phyloP scores from a whole-genome alignment of 2,888 invertebrate species.

The Phyllotreta striolata region DNA sequence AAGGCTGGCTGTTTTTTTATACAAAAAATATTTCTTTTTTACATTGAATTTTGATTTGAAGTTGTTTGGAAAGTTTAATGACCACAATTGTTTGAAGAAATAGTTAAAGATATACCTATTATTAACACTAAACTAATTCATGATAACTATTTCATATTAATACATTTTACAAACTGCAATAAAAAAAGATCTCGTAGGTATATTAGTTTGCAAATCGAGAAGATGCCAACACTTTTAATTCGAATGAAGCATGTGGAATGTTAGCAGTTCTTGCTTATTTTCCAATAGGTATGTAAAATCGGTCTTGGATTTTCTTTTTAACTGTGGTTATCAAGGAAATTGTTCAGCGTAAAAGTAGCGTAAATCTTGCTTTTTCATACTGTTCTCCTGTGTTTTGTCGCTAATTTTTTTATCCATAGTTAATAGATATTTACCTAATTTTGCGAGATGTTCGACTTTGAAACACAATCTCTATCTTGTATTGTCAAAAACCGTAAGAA shows the following conservation, averaged over 20 bases:
- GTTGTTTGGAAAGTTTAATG: too few relatives aligned
- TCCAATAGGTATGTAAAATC: slow-evolving; percentile 29
- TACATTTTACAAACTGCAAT: slow-evolving; percentile 3
- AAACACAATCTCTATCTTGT: slow-evolving; percentile 6
- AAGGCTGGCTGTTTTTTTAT: too few relatives aligned
- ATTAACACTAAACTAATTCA: too few relatives aligned
- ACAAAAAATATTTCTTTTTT: too few relatives aligned
- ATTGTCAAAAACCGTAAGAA: too few relatives aligned
- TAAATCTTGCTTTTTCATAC: slow-evolving; percentile 31
- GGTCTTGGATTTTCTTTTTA: slow-evolving; percentile 11
- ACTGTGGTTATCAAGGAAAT: background rate
- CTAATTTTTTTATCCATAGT: slow-evolving; percentile 27
- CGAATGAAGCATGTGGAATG: slow-evolving; percentile 32
- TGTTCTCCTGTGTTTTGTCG: slow-evolving; percentile 27
- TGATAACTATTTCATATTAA: background rate
- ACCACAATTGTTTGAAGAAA: too few relatives aligned
- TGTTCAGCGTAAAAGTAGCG: slow-evolving; percentile 25
- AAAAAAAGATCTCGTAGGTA: background rate
- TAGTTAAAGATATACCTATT: too few relatives aligned
- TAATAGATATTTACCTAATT: slow-evolving; percentile 11
- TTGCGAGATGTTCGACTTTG: background rate
- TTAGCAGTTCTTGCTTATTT: slow-evolving; percentile 28
- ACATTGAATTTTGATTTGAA: too few relatives aligned
- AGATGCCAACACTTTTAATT: slow-evolving; percentile 27
- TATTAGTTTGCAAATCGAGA: slow-evolving; percentile 4